Conservation (phyloP, 2,888 invertebrate species). For the Acholoe squamosa region DNA sequence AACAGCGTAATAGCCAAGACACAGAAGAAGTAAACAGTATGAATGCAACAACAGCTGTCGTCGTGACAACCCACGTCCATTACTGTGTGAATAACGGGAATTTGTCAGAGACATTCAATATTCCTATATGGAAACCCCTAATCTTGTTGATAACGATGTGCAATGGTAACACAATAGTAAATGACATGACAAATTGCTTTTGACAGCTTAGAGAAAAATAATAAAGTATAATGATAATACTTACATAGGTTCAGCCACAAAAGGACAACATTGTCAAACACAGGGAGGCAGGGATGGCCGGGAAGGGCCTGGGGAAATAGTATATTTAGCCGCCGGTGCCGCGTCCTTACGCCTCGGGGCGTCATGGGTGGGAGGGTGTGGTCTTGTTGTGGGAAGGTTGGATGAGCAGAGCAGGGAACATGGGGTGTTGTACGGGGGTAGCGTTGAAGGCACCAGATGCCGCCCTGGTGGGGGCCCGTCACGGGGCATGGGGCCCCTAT, state of each 20-base stretch:
- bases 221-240: slow-evolving; percentile 14
- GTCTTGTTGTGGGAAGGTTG: background rate
- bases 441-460: slow-evolving; percentile 44
- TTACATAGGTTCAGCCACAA: slow-evolving; percentile 4
- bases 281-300: background rate
- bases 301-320: background rate
- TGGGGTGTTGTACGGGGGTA: background rate
- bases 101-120: slow-evolving; percentile 34
- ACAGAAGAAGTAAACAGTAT: too few relatives aligned
- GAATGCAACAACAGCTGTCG: too few relatives aligned
- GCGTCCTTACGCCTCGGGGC: slow-evolving; percentile 4
- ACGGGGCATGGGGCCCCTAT: background rate
- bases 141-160: background rate
- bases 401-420: background rate
- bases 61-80: background rate
- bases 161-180: background rate
- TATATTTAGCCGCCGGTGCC: slow-evolving; percentile 44
- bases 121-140: background rate
- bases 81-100: background rate
- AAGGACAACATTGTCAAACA: slow-evolving; percentile 36
- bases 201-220: background rate
- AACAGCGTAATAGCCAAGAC: too few relatives aligned
- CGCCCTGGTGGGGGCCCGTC: slow-evolving; percentile 42
- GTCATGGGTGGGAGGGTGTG: background rate
- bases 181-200: slow-evolving; percentile 12